Evolutionary conservation across 1,140 invertebrate genomes (phyloP).

Genomic region (Adoxophyes honmai): DNA sequence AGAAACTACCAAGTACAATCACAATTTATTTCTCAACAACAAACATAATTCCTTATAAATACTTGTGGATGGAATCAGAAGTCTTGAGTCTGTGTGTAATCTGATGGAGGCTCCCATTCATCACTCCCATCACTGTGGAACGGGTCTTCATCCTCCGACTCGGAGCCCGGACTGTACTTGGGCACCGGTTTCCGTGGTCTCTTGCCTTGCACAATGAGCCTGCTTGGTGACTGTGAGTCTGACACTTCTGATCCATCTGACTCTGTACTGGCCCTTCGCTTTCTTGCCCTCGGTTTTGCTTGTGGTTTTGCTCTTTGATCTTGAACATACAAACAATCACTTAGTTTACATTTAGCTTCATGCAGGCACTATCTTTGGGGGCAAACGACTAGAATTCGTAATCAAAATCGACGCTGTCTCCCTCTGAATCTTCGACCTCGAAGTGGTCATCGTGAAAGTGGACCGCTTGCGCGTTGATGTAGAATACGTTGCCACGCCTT

Average conservation of each 20-base stretch:
- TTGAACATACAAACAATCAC: constrained; percentile 19
- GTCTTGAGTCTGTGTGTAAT: constrained; percentile 29
- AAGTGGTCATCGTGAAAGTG: constrained; percentile 64
- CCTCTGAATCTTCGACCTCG: constrained; percentile 53
- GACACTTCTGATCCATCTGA: constrained; percentile 12
- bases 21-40: too few relatives aligned
- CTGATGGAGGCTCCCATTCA: constrained; percentile 43
- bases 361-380: constrained; percentile 23
- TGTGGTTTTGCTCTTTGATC: constrained; percentile 16
- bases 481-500: constrained; percentile 50
- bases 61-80: not conserved
- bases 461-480: constrained; percentile 55
- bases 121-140: constrained; percentile 1
- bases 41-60: not conserved
- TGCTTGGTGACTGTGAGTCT: not conserved
- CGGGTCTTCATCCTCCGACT: constrained; percentile 27
- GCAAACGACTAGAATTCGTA: constrained; percentile 50
- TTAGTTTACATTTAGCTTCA: not conserved
- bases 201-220: constrained; percentile 43
- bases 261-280: constrained; percentile 19
- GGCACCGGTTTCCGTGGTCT: constrained; percentile 34
- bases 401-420: constrained; percentile 62
- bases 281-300: constrained; percentile 21
- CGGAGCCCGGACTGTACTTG: constrained; percentile 29
- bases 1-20: constrained; percentile 20